Base-by-base conservation (phyloP, 2,888 invertebrate species). In the Seira musarum region DNA sequence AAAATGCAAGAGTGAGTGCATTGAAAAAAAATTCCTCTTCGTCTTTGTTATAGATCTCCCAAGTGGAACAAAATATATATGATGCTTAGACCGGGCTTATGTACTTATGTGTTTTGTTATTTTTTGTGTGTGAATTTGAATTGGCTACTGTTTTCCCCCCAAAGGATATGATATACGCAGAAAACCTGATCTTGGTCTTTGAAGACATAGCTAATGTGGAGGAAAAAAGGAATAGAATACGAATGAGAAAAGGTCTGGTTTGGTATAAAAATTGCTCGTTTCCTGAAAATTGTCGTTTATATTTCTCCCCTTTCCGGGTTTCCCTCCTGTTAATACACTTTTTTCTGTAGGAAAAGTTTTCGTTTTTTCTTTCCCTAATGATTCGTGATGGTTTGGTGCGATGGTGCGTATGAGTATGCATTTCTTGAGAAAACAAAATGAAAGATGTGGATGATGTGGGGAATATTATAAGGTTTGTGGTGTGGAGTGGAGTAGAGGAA, bases 241-340 rank as follows among this genome's bases (percentile, higher is more conserved):
- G 71, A 75, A 40, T 40, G 66, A 69, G 68, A 80, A 60, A 66
- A 80, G 65, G 80, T 75, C 79, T 53, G n/a, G n/a, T n/a, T n/a
- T n/a, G n/a, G 75, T 71, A 78, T 78, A 79, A 81, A 83, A 83
- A 83, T 83, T 83, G 83, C 73, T 69, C 70, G 83, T 83, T 83
- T 83, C 78, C 83, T 79, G 81, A 74, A 81, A 81, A 81, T 81
- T 83, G 81, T 83, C 81, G 75, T 72, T 81, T 83, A 78, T 78
- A 40, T 76, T 74, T 72, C 69, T 70, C 66, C 76, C 81, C 68
- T 78, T 78, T 69, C 71, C 65, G 35, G 64, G 53, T 61, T 64
- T 67, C 46, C 69, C 60, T 53, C 75, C 67, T 61, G 57, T 24
- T 22, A 64, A 61, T 49, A 40, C 13, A 40, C 40, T 40, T 40